Evolutionary conservation across 2,113 vertebrate genomes (phyloP).

Genomic region (Guaruba guarouba): DNA sequence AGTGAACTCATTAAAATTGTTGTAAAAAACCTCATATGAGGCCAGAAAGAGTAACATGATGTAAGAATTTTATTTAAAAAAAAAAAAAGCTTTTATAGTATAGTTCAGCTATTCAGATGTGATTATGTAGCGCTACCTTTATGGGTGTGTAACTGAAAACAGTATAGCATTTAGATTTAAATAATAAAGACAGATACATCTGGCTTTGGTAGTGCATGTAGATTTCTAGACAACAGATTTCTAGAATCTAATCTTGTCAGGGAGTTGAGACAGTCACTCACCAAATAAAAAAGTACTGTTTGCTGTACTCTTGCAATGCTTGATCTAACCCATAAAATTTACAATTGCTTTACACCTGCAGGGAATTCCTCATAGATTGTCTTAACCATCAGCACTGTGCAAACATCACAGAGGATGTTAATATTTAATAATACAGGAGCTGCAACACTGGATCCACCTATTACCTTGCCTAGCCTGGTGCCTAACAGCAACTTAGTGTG

Average conservation of each 20-base stretch:
- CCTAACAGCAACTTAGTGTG: neutral
- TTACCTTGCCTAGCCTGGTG: neutral
- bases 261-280: neutral
- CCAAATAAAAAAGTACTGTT: neutral
- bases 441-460: neutral
- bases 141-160: neutral
- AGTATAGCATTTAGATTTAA: neutral
- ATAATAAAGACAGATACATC: neutral
- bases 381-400: neutral
- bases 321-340: neutral
- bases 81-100: neutral
- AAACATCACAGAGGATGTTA: neutral
- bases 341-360: neutral
- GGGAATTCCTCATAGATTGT: conserved; percentile 10
- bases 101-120: neutral
- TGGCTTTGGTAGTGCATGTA: neutral
- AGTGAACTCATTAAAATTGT: neutral
- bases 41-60: neutral
- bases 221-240: neutral
- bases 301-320: neutral
- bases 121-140: neutral
- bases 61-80: neutral
- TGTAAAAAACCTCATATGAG: neutral
- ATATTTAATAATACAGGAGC: neutral
- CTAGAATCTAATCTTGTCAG: neutral